A percentile compares a stretch with the other conserved stretches of the same genome.
These are phyloP conservation scores for Halcyon malimbica DNA, from an alignment of 2,113 vertebrate genomes.

Conservation along the genomic window DNA sequence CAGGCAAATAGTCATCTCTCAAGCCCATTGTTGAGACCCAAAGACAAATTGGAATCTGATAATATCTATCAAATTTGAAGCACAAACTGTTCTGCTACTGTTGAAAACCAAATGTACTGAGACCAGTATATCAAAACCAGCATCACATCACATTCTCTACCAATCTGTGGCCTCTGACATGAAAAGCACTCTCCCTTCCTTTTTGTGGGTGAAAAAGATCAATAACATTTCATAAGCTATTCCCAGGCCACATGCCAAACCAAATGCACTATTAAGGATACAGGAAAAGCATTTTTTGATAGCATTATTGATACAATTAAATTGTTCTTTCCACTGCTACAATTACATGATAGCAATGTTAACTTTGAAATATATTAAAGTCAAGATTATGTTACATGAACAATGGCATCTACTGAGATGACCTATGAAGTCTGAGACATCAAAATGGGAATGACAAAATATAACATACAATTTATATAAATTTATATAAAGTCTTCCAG, in stretches of 20 bases:
- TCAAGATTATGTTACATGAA: too few species aligned
- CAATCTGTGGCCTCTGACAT: neutral
- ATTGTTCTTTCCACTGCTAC: neutral
- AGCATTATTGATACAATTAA: neutral
- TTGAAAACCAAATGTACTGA: slow-evolving; percentile 47
- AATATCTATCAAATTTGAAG: slow-evolving; percentile 49
- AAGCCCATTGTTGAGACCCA: neutral
- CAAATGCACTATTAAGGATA: neutral
- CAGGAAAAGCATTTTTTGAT: neutral
- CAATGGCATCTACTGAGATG: too few species aligned
- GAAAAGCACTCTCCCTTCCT: neutral
- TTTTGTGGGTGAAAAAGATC: neutral
- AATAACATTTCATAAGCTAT: neutral
- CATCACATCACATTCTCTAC: neutral
- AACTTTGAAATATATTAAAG: too few species aligned
- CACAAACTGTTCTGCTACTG: slow-evolving; percentile 35
- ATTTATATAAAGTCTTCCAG: too few species aligned
- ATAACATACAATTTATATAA: too few species aligned
- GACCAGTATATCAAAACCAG: slow-evolving; percentile 3
- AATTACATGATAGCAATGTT: neutral
- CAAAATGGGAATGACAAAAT: too few species aligned
- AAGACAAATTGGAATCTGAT: slow-evolving; percentile 51
- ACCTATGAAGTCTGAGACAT: too few species aligned
- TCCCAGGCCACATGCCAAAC: accelerated
- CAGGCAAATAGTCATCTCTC: neutral